phyloP scores from a whole-genome alignment of 2,797 vertebrate species.

The Leptodactylus fallax region DNA sequence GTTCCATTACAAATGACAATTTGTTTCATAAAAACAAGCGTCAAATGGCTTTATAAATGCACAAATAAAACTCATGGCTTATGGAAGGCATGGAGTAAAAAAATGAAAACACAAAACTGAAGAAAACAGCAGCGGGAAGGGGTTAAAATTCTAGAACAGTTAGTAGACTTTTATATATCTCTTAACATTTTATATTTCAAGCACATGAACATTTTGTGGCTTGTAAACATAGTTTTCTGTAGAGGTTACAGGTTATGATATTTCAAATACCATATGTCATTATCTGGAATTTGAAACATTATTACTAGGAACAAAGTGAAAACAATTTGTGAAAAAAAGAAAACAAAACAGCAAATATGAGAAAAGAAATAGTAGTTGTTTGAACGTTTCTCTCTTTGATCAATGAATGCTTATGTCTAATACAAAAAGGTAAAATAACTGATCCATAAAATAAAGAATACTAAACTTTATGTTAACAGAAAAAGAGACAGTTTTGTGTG shows the following conservation, averaged over 20 bases:
- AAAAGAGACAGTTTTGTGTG: too few species aligned
- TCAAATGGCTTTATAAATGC: too few species aligned
- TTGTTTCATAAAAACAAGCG: too few species aligned
- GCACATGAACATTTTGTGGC: not conserved
- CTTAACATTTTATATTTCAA: not conserved
- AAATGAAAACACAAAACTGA: too few species aligned
- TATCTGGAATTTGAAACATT: slow-evolving; percentile 32
- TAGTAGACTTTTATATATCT: not conserved
- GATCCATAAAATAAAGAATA: too few species aligned
- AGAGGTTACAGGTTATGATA: slow-evolving; percentile 1
- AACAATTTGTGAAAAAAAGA: not conserved
- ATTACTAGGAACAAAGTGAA: slow-evolving; percentile 30
- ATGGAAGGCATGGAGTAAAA: too few species aligned
- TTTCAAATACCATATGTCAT: slow-evolving; percentile 24
- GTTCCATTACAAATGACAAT: too few species aligned
- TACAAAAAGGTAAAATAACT: too few species aligned
- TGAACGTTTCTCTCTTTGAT: not conserved
- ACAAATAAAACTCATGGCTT: too few species aligned
- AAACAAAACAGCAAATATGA: not conserved
- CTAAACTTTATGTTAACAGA: too few species aligned
- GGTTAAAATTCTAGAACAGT: too few species aligned
- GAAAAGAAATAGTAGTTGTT: not conserved
- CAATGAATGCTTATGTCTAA: not conserved
- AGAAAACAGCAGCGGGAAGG: too few species aligned
- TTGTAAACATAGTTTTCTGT: not conserved